Evolutionary conservation across 2,797 vertebrate species (phyloP), one percentile per base, ranked within the genome.

Genomic region (Epinephelus coioides): DNA sequence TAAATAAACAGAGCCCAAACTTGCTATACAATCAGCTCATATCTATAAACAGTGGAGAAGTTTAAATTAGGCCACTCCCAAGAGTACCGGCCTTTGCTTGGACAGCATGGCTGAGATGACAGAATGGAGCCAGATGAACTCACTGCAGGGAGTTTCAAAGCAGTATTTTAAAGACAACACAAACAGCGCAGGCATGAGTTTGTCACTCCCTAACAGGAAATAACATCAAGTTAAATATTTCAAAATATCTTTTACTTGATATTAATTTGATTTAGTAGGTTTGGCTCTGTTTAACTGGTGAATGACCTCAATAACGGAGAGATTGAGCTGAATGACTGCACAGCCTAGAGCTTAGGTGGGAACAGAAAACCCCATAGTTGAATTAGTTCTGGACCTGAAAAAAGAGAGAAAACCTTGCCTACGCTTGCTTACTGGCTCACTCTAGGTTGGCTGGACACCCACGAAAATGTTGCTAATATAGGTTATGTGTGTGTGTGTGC

Each of bases 1-100:
- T 86, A 94, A 93, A 94, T 88, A 95, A 93, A 94, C 91, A 93
- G 38, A 83, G 64, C 50, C 70, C 76, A 88, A 73, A 91, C 84
- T 83, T 44, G 79, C 89, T 91, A 85, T 89, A 89, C 86, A 89
- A 93, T 92, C 90, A 91, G 73, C 79, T 82, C 86, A 76, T 70
- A 92, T 93, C 86, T 93, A 90, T 89, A 94, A 93, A 93, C 89
- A 91, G 82, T n/a, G 62, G 76, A 56, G 38, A 69, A 30, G 87
- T 83, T 89, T 89, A 91, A 93, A 92, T 90, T 63, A 84, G 84
- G 73, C 74, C 69, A 10, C 61, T 92, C 89, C 86, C 85, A 18
- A 61, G 87, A 89, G 90, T 17, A 21, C 71, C 10, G 43, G 57
- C 65, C 82, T 85, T 76, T 73, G 70, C 84, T 83, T 77, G 79